Evolutionary conservation across 1,140 invertebrate species (phyloP).

Genomic region (Ridgeia piscesae): DNA sequence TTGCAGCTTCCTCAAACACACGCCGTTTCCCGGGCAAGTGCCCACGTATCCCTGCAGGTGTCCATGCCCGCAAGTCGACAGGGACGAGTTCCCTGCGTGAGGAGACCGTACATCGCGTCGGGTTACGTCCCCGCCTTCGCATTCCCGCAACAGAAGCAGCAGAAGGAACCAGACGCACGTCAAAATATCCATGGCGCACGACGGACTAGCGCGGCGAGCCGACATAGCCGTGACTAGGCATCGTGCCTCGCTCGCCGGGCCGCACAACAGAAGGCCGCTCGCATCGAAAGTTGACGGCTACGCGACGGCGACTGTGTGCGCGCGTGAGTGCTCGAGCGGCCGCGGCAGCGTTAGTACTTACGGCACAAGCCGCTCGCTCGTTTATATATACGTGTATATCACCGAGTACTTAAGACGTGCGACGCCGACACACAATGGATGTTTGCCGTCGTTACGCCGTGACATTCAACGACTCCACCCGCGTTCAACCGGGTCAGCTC

Average conservation of each 20-base stretch:
- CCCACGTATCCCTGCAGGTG: conserved; percentile 11
- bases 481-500: background rate
- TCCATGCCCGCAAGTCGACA: background rate
- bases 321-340: background rate
- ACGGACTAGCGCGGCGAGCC: background rate
- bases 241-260: background rate
- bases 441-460: background rate
- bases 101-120: background rate
- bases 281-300: background rate
- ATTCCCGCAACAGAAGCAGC: background rate
- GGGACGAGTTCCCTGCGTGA: background rate
- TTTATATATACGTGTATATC: background rate
- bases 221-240: background rate
- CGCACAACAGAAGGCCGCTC: background rate
- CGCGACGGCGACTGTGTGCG: background rate
- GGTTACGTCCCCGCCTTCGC: background rate
- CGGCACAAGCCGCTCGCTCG: background rate
- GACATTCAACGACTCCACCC: background rate
- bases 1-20: background rate
- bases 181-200: background rate
- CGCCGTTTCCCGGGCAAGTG: background rate
- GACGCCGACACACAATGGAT: background rate
- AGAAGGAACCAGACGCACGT: background rate
- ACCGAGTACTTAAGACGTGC: background rate
- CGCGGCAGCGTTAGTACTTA: background rate